phyloP scores from a whole-genome alignment of 1,140 invertebrate genomes.

The Drosophila mauritiana region DNA sequence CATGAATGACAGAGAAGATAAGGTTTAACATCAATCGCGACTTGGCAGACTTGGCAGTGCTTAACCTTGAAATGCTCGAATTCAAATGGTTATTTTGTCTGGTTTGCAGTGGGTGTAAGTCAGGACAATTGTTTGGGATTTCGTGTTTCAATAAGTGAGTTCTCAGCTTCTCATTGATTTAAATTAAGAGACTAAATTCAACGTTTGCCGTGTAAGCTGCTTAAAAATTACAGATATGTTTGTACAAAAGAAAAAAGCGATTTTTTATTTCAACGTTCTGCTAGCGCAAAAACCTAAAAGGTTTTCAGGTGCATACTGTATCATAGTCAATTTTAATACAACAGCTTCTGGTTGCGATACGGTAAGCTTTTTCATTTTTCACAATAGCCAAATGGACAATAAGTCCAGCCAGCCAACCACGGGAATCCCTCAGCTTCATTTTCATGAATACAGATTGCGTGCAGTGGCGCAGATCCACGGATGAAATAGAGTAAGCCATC shows the following conservation, averaged over 20 bases:
- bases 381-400: constrained; percentile 37
- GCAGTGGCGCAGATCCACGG: constrained; percentile 29
- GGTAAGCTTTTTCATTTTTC: constrained; percentile 1
- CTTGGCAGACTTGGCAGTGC: constrained; percentile 13
- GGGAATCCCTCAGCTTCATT: constrained; percentile 28
- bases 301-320: no score
- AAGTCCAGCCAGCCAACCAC: constrained; percentile 28
- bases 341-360: not conserved
- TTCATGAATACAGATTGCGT: constrained; percentile 41
- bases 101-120: constrained; percentile 9
- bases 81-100: constrained; percentile 35
- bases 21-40: constrained; percentile 39
- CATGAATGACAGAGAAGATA: constrained; percentile 32
- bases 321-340: not conserved
- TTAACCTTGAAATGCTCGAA: constrained; percentile 32
- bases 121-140: constrained; percentile 10
- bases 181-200: not conserved
- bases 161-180: not conserved
- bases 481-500: constrained; percentile 20
- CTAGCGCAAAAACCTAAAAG: no score
- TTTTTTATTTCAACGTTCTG: no score
- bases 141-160: constrained; percentile 25
- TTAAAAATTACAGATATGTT: no score
- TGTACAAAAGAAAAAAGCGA: no score
- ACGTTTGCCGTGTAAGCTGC: not conserved